These are phyloP conservation scores for Oceanodroma leucorhoa DNA, from an alignment of 2,797 vertebrate genomes.

Conservation along the genomic window DNA sequence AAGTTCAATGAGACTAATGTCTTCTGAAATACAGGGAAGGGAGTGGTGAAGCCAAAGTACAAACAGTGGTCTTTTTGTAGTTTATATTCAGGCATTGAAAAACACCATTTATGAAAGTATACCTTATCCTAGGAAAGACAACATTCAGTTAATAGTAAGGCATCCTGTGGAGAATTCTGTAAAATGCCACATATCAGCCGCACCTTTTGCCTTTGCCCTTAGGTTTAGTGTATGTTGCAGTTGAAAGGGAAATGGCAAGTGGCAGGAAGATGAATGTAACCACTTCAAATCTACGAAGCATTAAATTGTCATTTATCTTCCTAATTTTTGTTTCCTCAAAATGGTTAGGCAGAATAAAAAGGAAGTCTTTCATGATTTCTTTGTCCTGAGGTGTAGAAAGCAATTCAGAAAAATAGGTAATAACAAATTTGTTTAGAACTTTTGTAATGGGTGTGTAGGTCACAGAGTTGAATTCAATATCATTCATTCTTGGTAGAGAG, in stretches of 20 bases:
- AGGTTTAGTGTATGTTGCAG: not conserved
- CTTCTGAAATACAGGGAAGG: not conserved
- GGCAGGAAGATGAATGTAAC: not conserved
- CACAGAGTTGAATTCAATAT: not conserved
- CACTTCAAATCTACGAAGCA: not conserved
- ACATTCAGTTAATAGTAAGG: not conserved
- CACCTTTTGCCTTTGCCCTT: not conserved
- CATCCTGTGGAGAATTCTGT: not conserved
- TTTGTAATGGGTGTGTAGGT: not conserved
- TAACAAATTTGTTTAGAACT: not conserved
- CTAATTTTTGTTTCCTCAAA: slow-evolving; percentile 9
- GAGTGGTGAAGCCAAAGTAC: not conserved
- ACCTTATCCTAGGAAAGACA: not conserved
- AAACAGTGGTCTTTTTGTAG: not conserved
- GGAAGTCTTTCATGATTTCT: not conserved
- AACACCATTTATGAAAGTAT: not conserved
- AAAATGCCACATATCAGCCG: not conserved
- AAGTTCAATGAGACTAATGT: not conserved
- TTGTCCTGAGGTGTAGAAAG: not conserved
- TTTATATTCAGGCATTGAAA: not conserved
- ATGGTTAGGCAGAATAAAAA: not conserved
- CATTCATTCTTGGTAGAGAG: not conserved
- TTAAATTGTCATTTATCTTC: slow-evolving; percentile 18
- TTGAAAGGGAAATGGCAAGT: not conserved
- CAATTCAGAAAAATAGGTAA: not conserved